Evolutionary conservation across 2,113 vertebrate genomes (phyloP).

Genomic region (Osmerus mordax): DNA sequence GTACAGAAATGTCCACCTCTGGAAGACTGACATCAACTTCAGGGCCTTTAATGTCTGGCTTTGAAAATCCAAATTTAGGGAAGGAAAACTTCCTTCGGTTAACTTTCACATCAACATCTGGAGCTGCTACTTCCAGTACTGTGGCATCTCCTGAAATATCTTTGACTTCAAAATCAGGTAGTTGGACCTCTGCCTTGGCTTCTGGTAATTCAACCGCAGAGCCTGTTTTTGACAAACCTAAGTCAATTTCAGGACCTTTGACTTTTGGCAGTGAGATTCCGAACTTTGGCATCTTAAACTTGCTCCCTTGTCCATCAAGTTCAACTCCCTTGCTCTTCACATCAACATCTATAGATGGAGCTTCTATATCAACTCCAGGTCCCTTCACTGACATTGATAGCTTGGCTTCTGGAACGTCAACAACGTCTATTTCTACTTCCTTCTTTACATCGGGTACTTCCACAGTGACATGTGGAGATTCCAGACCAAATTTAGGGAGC

Average conservation of each 20-base stretch:
- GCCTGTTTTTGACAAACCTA: not conserved
- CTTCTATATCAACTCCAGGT: not conserved
- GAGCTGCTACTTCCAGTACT: not conserved
- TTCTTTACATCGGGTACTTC: not conserved
- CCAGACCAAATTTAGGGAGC: constrained; percentile 29
- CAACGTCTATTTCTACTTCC: not conserved
- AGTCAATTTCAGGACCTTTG: constrained; percentile 27
- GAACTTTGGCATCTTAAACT: constrained; percentile 36
- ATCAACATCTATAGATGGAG: not conserved
- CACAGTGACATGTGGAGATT: constrained; percentile 3
- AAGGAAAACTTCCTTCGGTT: constrained; percentile 11
- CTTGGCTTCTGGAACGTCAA: constrained; percentile 1
- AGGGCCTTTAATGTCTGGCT: constrained; percentile 17
- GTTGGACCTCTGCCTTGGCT: constrained; percentile 2
- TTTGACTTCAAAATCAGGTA: constrained; percentile 5
- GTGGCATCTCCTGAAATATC: not conserved
- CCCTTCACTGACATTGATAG: not conserved
- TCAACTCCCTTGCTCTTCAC: constrained; percentile 15
- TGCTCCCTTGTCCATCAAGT: constrained; percentile 16
- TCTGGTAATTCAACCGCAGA: constrained; percentile 15
- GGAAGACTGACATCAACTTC: constrained; percentile 12
- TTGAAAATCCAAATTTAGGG: constrained; percentile 12
- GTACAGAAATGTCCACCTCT: constrained; percentile 16
- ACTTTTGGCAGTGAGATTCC: constrained; percentile 20
- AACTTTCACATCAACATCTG: constrained; percentile 5